Conservation (phyloP, 2,888 invertebrate species). For the Liodrosophila aerea region DNA sequence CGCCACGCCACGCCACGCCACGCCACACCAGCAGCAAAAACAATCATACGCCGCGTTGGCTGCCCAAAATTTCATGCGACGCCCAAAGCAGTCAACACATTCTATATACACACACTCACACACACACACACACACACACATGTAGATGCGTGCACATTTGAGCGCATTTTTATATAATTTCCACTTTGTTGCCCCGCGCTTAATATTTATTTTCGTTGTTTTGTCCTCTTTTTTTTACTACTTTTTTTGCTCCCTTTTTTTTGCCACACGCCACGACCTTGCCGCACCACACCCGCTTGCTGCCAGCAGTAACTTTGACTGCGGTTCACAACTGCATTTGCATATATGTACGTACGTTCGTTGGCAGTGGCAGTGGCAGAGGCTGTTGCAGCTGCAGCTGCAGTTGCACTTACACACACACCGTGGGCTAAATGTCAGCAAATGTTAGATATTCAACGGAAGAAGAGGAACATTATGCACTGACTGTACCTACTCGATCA, state of each 20-base stretch:
- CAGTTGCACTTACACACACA: not conserved
- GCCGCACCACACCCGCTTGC: conserved; percentile 60
- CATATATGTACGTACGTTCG: too few relatives aligned
- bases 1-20: conserved; percentile 1
- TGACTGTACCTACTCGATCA: too few relatives aligned
- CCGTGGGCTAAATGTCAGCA: too few relatives aligned
- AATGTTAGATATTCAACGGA: too few relatives aligned
- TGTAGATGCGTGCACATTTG: conserved; percentile 58
- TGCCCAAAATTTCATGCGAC: conserved; percentile 52
- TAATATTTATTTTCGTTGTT: conserved; percentile 71
- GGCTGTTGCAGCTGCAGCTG: conserved; percentile 14
- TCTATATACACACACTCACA: conserved; percentile 20
- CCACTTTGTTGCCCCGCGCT: conserved; percentile 66
- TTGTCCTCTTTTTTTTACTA: conserved; percentile 49
- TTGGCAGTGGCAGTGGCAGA: conserved; percentile 15
- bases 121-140: conserved; percentile 2
- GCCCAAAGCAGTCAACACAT: conserved; percentile 60
- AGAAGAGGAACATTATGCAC: too few relatives aligned
- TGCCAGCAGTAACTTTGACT: conserved; percentile 57
- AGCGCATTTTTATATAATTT: conserved; percentile 78
- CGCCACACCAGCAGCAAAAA: conserved; percentile 13
- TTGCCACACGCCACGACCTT: conserved; percentile 63
- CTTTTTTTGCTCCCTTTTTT: conserved; percentile 16
- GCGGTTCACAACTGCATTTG: conserved; percentile 31
- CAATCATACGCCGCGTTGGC: conserved; percentile 45